Base-by-base conservation (phyloP, 2,113 vertebrate species). In the Lathamus discolor region DNA sequence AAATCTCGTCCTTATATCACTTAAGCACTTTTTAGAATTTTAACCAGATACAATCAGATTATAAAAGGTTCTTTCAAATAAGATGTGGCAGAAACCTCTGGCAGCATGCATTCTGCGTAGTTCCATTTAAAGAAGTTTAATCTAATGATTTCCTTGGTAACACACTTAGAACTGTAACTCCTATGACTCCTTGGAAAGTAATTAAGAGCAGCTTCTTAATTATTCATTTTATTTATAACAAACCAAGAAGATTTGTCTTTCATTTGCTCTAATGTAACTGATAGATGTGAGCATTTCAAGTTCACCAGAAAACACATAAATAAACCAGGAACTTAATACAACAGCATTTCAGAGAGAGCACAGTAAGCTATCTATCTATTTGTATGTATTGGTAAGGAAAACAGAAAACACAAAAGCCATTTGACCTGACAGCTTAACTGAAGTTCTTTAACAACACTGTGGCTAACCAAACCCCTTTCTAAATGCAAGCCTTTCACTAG, bases 111-210 rank as follows among this genome's bases (percentile, higher is more conserved):
- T 61, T 73, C 68, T 80, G 57, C 52, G 48, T 29, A 44, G 48
- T 17, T 94, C 35, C 91, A 66, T 85, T 93, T 79, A 57, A 93
- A 88, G 39, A 82, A 51, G 82, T 39, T 76, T 85, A 84, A 94
- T 88, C 33, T 83, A 48, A 59, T 91, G 9, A 72, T 29, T 90
- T 94, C n/a, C 29, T 68, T 81, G 54, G 43, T 25, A 86, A 67
- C 48, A 83, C 6, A 16, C 27, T 69, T 88, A 55, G 27, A 81
- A 86, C 20, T 28, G 23, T 75, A 88, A 86, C 55, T 90, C 85
- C 68, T 72, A 0, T 64, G 68, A 90, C 48, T 92, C 74, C 72
- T 88, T 76, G 17, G 68, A 83, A 62, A 77, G 75, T 81, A 90
- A 95, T 95, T 90, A 92, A 88, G 49, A 92, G 13, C 2, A 1